Evolutionary conservation across 1,140 invertebrate genomes (phyloP), one percentile per base, ranked within the genome.

Genomic region (fruit fly (Drosophila melanogaster)): DNA sequence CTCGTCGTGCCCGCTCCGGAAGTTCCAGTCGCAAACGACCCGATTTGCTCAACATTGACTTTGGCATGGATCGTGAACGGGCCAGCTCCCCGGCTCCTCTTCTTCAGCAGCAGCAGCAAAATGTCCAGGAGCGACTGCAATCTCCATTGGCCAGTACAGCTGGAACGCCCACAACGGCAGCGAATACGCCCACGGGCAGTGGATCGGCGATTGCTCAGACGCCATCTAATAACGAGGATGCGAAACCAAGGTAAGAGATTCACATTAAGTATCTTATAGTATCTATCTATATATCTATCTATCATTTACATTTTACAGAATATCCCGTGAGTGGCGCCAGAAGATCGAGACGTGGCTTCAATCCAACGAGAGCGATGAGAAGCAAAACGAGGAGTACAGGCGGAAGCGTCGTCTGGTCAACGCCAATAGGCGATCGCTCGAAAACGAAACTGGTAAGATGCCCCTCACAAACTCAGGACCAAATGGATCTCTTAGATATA

Each of bases 311-410:
- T 10, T 8, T 11, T 57, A 11, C 55, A 92, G 90, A 86, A 92
- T 91, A 93, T 93, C 66, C 86, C 95, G 95, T 90, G 95, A 97
- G 72, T 97, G 96, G 96, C 93, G 96, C 35, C 95, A 97, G 90
- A 97, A 98, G 91, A 98, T 98, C 75, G 96, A 98, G 92, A 96
- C 96, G 14, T 98, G 97, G 97, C 93, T 98, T 69, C 95, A 96
- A 67, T 96, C 97, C 60, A 97, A 96, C 92, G 96, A 97, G 91
- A 96, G 95, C 83, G 96, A 97, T 84, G 96, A 97, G 91, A 94
- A 95, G 62, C 94, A 95, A 55, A 94, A 94, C 59, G 94, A 95
- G 60, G 95, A 96, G 75, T 93, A 95, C 57, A 93, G 94, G 70
- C 93, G 94, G 43, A 93, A 94, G 77, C 94, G 94, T 81, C 93